Base-by-base conservation (phyloP, 2,888 invertebrate genomes). In the Timandra comae region DNA sequence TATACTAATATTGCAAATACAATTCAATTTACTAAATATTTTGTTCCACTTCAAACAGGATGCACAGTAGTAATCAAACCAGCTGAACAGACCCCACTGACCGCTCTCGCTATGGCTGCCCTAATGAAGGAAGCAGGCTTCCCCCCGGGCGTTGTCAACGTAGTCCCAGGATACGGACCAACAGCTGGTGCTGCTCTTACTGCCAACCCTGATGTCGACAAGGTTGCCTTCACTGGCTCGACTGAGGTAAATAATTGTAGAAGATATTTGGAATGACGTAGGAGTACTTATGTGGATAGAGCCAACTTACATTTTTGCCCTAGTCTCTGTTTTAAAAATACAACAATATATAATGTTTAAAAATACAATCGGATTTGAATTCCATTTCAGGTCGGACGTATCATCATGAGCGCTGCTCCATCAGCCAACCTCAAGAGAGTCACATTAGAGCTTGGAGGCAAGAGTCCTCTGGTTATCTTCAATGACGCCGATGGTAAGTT, bases 21-120 rank as follows among this genome's bases (percentile, higher is more conserved):
- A n/a, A n/a, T n/a, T n/a, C n/a, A n/a, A n/a, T n/a, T n/a, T n/a
- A n/a, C n/a, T n/a, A n/a, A n/a, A n/a, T n/a, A n/a, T 1, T 7
- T 25, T 22, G 1, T 27, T 26, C 32, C 1, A n/a, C n/a, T n/a
- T n/a, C n/a, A n/a, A n/a, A n/a, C 35, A 79, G 93, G 92, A 52
- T 91, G 96, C 67, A 93, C 93, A 0, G 85, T 96, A 7, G 89
- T 97, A 1, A 77, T 97, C 51, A 98, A 98, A 73, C 94, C 97
- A 0, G 98, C 98, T 0, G 98, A 98, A 66, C 97, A 97, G 76
- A 98, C 97, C 0, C 94, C 96, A 0, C 84, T 98, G 12, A 94
- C 97, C 0, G 96, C 97, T 0, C 79, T 97, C 6, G 94, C 96
- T 56, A 77, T 96, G 6, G 97, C 95, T 1, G 90, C 94, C 37